phyloP scores from a whole-genome alignment of 1,140 invertebrate genomes.

The Macrobrachium nipponense region DNA sequence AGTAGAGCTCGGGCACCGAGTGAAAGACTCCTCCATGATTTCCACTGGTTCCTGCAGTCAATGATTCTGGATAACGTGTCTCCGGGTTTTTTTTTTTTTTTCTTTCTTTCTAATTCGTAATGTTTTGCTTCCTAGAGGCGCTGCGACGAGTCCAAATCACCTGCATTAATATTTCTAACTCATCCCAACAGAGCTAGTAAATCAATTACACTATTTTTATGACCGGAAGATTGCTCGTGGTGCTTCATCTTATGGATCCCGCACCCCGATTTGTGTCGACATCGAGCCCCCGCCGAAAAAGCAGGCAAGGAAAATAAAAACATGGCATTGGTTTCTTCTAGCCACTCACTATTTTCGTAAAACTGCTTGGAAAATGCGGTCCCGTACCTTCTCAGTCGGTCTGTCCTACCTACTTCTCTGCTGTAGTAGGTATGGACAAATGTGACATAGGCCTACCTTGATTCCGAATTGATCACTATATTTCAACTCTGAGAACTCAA shows the following conservation, averaged over 20 bases:
- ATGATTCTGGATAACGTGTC: constrained; percentile 61
- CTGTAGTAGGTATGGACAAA: background rate
- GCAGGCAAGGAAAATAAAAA: constrained; percentile 62
- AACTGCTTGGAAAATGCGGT: constrained; percentile 26
- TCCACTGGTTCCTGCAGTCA: constrained; percentile 52
- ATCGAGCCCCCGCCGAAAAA: constrained; percentile 56
- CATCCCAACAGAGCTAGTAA: constrained; percentile 22
- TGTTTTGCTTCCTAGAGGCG: constrained; percentile 34
- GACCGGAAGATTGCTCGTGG: constrained; percentile 50
- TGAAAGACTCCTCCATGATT: constrained; percentile 1
- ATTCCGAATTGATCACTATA: constrained; percentile 8
- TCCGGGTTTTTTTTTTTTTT: too few relatives aligned
- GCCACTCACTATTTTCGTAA: constrained; percentile 47
- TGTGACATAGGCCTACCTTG: constrained; percentile 25
- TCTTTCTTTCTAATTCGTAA: constrained; percentile 47
- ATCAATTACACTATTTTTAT: constrained; percentile 60
- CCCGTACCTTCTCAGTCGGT: background rate
- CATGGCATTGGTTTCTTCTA: constrained; percentile 56
- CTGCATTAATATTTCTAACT: constrained; percentile 25
- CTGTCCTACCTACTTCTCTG: background rate
- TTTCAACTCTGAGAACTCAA: constrained; percentile 3
- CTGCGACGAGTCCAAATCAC: constrained; percentile 17
- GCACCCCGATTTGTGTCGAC: constrained; percentile 58
- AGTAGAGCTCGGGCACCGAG: constrained; percentile 9
- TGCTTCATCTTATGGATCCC: constrained; percentile 48